Percentiles rank a stretch among this genome's conserved stretches.
Evolutionary conservation across 2,797 vertebrate species (phyloP).

Genomic region (Rhinatrema bivittatum): DNA sequence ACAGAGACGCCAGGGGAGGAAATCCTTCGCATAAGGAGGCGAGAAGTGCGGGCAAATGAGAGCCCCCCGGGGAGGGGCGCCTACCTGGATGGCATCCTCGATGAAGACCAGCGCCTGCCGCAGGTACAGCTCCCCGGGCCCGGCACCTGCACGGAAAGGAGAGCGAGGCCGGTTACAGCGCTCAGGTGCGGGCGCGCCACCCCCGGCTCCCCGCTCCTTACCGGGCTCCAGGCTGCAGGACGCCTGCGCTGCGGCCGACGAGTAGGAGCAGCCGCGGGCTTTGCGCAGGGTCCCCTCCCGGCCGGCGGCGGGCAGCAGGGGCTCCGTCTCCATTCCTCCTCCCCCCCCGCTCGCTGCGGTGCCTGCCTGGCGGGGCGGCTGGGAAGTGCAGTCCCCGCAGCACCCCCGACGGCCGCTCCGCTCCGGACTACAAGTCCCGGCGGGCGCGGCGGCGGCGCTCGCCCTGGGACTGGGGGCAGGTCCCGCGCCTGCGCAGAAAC

Average conservation of each 20-base stretch:
- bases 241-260: too few relatives aligned
- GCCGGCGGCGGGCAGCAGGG: background rate
- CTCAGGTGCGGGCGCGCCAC: background rate
- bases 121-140: slow-evolving; percentile 54
- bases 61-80: background rate
- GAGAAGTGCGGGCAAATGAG: accelerated
- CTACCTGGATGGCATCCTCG: slow-evolving; percentile 87
- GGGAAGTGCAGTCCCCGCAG: too few relatives aligned
- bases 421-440: too few relatives aligned
- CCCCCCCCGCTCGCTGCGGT: too few relatives aligned
- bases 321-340: slow-evolving; percentile 2
- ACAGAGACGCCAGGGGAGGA: too few relatives aligned
- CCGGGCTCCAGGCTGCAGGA: too few relatives aligned
- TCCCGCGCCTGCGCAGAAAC: too few relatives aligned
- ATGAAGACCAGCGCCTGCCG: slow-evolving; percentile 87
- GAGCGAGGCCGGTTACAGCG: background rate
- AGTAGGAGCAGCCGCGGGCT: background rate
- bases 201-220: background rate
- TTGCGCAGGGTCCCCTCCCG: background rate
- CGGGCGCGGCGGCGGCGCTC: too few relatives aligned
- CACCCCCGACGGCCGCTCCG: too few relatives aligned
- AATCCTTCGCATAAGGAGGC: too few relatives aligned
- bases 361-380: too few relatives aligned
- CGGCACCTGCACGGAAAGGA: background rate
- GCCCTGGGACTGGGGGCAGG: too few relatives aligned